Conservation (phyloP, 2,888 invertebrate species). For the Leistus spinibarbis region DNA sequence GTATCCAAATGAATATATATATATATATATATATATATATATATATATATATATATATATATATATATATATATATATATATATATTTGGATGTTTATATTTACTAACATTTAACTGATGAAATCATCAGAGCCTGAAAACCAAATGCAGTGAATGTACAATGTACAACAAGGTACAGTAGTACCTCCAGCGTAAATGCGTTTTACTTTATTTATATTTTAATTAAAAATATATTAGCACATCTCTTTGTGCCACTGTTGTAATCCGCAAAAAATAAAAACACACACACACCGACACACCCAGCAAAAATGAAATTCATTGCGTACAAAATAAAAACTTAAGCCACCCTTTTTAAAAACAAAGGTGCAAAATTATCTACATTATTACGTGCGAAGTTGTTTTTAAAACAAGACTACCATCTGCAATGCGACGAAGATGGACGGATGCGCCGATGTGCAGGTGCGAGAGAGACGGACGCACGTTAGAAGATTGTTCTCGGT, state of each 20-base stretch:
- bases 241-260: constrained; percentile 20
- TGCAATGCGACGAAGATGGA: constrained; percentile 22
- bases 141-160: no score
- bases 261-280: constrained; percentile 23
- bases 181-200: background rate
- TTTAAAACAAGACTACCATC: constrained; percentile 10
- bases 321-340: constrained; percentile 6
- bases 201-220: constrained; percentile 38
- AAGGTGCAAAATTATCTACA: constrained; percentile 38
- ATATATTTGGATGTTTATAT: constrained; percentile 10
- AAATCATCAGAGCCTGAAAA: background rate
- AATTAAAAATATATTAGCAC: constrained; percentile 25
- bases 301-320: no score
- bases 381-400: constrained; percentile 31
- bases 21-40: constrained; percentile 29
- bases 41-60: constrained; percentile 35
- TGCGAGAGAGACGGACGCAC: constrained; percentile 2
- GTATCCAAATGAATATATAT: background rate
- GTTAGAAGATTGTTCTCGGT: constrained; percentile 29
- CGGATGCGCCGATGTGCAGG: background rate
- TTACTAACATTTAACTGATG: background rate
- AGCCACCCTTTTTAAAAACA: constrained; percentile 31
- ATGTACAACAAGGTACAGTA: background rate
- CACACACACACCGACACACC: background rate
- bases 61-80: constrained; percentile 36